These are phyloP conservation scores for Pilophorus perplexus DNA, from an alignment of 2,888 invertebrate genomes.

Conservation along the genomic window DNA sequence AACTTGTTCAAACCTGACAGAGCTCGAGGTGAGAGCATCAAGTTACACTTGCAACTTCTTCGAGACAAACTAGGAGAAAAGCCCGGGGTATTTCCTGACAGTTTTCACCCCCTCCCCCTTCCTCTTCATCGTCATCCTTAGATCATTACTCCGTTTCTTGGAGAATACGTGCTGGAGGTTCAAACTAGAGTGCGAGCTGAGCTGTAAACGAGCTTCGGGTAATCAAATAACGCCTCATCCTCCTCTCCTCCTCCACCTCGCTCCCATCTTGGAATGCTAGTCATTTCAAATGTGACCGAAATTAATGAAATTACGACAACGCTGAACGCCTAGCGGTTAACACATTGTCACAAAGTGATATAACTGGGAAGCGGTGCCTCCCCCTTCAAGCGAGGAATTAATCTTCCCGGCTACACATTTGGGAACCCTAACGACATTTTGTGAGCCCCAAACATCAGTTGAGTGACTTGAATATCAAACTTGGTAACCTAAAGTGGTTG, in stretches of 20 bases:
- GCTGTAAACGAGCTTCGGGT: conserved; percentile 21
- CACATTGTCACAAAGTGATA: too few relatives aligned
- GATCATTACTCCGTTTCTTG: conserved; percentile 7
- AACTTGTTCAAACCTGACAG: conserved; percentile 26
- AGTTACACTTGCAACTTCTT: conserved; percentile 8
- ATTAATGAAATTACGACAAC: conserved; percentile 19
- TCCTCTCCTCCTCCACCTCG: neutral
- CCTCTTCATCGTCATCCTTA: neutral
- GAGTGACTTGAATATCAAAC: too few relatives aligned
- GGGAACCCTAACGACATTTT: too few relatives aligned
- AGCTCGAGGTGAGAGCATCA: conserved; percentile 9
- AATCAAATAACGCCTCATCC: conserved; percentile 18
- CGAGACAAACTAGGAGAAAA: conserved; percentile 4
- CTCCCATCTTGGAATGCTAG: neutral
- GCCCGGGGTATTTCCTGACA: conserved; percentile 10
- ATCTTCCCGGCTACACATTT: too few relatives aligned
- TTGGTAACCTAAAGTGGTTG: too few relatives aligned
- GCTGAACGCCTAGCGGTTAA: too few relatives aligned
- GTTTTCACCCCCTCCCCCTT: conserved; percentile 11
- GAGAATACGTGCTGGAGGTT: conserved; percentile 2
- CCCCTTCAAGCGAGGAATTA: too few relatives aligned
- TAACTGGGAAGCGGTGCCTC: too few relatives aligned
- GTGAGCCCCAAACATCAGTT: too few relatives aligned
- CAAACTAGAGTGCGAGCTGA: neutral
- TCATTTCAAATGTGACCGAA: conserved; percentile 13